A percentile compares a stretch with the other conserved stretches of the same genome.
phyloP scores from a whole-genome alignment of 2,888 invertebrate species.

The Tipula helvola region DNA sequence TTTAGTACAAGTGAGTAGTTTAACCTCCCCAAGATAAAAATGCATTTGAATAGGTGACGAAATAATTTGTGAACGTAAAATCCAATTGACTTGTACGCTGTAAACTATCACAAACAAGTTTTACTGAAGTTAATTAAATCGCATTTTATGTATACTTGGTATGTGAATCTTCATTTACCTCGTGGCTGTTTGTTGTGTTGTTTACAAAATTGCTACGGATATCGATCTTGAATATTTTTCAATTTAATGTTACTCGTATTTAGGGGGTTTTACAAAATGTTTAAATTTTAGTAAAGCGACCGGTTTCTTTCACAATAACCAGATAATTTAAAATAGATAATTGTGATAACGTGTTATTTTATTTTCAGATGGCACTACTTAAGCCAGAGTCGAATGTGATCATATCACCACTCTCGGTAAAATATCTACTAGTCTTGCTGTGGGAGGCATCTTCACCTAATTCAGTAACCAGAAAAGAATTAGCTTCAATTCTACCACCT shows the following conservation, averaged over 20 bases:
- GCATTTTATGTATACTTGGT: not conserved
- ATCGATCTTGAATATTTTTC: not conserved
- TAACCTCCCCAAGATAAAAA: not conserved
- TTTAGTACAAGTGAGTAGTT: not conserved
- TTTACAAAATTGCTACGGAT: not conserved
- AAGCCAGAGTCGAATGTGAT: constrained; percentile 48
- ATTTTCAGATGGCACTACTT: constrained; percentile 29
- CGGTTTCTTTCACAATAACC: not conserved
- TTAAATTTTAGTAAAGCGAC: not conserved
- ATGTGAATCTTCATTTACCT: not conserved
- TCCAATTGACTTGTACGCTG: not conserved
- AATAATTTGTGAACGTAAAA: not conserved
- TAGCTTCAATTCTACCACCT: constrained; percentile 19
- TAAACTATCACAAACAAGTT: not conserved
- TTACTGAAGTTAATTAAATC: not conserved
- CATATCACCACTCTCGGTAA: constrained; percentile 64
- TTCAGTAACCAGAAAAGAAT: constrained; percentile 22
- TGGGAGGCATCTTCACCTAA: constrained; percentile 51
- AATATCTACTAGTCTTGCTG: constrained; percentile 57
- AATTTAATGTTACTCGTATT: not conserved
- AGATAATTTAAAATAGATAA: not conserved
- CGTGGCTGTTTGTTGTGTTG: not conserved
- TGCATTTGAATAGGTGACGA: not conserved
- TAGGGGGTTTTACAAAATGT: not conserved
- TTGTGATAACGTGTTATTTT: not conserved